Base-by-base conservation (phyloP, 2,888 invertebrate genomes). In the Oxystoma pomonae region DNA sequence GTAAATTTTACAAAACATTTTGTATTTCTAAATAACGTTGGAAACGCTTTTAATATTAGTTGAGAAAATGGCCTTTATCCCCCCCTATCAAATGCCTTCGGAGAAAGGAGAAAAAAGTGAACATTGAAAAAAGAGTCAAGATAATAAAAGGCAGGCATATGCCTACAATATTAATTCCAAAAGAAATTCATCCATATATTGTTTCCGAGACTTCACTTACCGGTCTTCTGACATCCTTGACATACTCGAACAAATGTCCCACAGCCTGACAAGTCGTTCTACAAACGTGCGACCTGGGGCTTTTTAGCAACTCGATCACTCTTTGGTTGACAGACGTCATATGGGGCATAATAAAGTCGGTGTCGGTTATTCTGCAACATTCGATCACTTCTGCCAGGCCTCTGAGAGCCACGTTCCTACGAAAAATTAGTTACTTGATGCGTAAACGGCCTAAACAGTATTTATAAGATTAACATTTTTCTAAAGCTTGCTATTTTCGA, bases 141-240 rank as follows among this genome's bases (percentile, higher is more conserved):
- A n/a, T n/a, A n/a, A n/a, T n/a, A n/a, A n/a, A n/a, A n/a, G n/a
- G n/a, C n/a, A n/a, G n/a, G n/a, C n/a, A n/a, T n/a, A n/a, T n/a
- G n/a, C n/a, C n/a, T n/a, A n/a, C n/a, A n/a, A n/a, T n/a, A n/a
- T n/a, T n/a, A n/a, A n/a, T n/a, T n/a, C n/a, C n/a, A n/a, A n/a
- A n/a, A n/a, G n/a, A n/a, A n/a, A n/a, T n/a, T n/a, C n/a, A n/a
- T n/a, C n/a, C n/a, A n/a, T n/a, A n/a, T n/a, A n/a, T n/a, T n/a
- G n/a, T n/a, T n/a, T n/a, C n/a, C n/a, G n/a, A n/a, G n/a, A 35
- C 12, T 53, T 56, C 53, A 69, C 72, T 75, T 74, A 81, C 81
- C 21, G 81, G 81, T 62, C 80, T 73, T 65, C 79, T 73, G 2
- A 80, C 80, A 66, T 80, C 80, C 66, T 78, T 79, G 55, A 80